Conservation (phyloP, 1,140 invertebrate species). For the Heliconius hermathena region DNA sequence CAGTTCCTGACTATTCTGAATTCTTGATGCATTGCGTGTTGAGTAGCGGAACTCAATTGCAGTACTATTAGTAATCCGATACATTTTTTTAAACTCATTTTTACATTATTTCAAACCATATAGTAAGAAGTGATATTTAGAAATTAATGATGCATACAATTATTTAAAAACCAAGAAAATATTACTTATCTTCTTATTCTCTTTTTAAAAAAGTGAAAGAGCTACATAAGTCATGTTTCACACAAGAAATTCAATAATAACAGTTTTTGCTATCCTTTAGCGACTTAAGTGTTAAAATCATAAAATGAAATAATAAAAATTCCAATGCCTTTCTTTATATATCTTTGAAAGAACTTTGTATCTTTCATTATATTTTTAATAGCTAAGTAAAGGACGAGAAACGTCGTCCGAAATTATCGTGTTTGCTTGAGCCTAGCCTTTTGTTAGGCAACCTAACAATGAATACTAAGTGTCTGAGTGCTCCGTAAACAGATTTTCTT, state of each 20-base stretch:
- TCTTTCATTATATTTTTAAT: constrained; percentile 12
- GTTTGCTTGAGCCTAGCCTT: neutral
- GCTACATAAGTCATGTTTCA: neutral
- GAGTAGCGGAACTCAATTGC: too few species aligned
- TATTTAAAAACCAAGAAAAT: too few species aligned
- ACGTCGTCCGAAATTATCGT: neutral
- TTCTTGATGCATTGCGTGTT: too few species aligned
- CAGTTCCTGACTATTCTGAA: too few species aligned
- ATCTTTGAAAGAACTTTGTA: constrained; percentile 6
- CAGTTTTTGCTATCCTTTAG: constrained; percentile 9
- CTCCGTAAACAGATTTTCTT: neutral
- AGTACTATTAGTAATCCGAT: too few species aligned
- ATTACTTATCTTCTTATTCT: neutral
- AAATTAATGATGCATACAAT: too few species aligned
- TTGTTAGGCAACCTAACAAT: neutral
- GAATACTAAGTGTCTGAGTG: neutral
- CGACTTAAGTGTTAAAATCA: neutral
- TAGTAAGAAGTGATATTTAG: too few species aligned
- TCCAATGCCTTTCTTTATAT: constrained; percentile 1
- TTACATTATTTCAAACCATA: too few species aligned
- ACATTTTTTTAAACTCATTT: too few species aligned
- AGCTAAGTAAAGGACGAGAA: neutral
- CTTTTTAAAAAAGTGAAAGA: neutral
- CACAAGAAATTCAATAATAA: constrained; percentile 12
- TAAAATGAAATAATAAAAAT: constrained; percentile 6